These are phyloP conservation scores for Catalaphyllia jardinei DNA, from an alignment of 64 coral and sea anemone species.

Conservation along the genomic window DNA sequence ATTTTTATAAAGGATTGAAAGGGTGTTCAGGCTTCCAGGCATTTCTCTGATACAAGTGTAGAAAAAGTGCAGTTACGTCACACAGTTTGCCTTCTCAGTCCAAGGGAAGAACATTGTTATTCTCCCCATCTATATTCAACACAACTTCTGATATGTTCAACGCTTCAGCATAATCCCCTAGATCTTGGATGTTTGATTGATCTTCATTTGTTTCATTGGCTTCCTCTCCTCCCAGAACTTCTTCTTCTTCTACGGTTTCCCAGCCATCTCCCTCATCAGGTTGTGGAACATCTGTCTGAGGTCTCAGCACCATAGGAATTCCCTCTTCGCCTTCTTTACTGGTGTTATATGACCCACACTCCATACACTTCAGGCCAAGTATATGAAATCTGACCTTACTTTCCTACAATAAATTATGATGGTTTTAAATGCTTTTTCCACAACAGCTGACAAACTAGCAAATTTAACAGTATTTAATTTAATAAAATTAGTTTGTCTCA, in stretches of 20 bases:
- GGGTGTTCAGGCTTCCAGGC: no score
- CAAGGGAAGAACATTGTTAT: background rate
- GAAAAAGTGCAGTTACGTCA: no score
- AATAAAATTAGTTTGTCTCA: no score
- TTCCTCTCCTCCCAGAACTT: background rate
- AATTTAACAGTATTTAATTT: no score
- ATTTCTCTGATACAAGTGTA: no score
- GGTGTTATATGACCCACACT: conserved; percentile 3
- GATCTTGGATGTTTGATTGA: background rate
- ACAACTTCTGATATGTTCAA: background rate
- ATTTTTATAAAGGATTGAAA: no score
- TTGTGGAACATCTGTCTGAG: background rate
- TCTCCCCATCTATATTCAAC: background rate
- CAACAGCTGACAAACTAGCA: no score
- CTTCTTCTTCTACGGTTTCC: background rate
- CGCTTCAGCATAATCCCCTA: background rate
- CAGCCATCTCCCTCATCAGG: background rate
- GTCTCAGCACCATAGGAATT: background rate
- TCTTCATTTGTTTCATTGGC: background rate
- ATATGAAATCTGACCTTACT: conserved; percentile 6
- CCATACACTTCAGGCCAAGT: background rate
- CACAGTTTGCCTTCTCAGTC: background rate
- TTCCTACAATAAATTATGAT: background rate
- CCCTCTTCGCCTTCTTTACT: background rate
- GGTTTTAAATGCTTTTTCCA: no score